Evolutionary conservation across 1,140 invertebrate species (phyloP), one percentile per base, ranked within the genome.

Genomic region (Drosophila albomicans): DNA sequence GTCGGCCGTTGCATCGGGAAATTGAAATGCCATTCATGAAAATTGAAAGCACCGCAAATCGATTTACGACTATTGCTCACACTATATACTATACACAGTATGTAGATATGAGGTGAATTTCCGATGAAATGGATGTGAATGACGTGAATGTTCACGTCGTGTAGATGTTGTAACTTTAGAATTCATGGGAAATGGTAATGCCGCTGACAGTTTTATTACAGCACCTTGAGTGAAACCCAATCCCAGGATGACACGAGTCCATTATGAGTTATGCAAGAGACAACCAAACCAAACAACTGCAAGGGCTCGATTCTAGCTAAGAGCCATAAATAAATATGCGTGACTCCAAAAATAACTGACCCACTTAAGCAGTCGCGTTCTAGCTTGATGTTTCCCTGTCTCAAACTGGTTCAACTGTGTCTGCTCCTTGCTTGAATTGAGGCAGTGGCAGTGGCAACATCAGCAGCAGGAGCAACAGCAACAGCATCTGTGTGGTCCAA

Each of bases 271-370:
- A 25, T 38, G 8, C 35, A 38, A 10, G 10, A 38, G 35, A 10
- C 35, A 20, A 20, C 2, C 20, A 20, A 25, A 25, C 20, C 20
- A 25, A 25, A 15, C 45, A 25, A 38, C 10, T 38, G 10, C 35
- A 10, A 38, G 35, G 35, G n/a, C 43, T 54, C 25, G 30, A 32
- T 15, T n/a, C 32, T 20, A 20, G 54, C 54, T 35, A 30, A 46
- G 57, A 51, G 4, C 28, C 11, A 41, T 59, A 74, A 82, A 66
- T 61, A 54, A 13, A 49, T 28, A 51, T 64, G 70, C 70, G 75
- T 78, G 75, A 64, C 66, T 68, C 45, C 66, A 15, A 79, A 86
- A 88, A 86, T 86, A 86, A 70, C 76, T 87, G 82, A 88, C 82
- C 84, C 58, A 88, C 38, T 88, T 81, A 67, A 46, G 13, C 58